phyloP scores from a whole-genome alignment of 2,113 vertebrate species.

The Xenopus borealis region DNA sequence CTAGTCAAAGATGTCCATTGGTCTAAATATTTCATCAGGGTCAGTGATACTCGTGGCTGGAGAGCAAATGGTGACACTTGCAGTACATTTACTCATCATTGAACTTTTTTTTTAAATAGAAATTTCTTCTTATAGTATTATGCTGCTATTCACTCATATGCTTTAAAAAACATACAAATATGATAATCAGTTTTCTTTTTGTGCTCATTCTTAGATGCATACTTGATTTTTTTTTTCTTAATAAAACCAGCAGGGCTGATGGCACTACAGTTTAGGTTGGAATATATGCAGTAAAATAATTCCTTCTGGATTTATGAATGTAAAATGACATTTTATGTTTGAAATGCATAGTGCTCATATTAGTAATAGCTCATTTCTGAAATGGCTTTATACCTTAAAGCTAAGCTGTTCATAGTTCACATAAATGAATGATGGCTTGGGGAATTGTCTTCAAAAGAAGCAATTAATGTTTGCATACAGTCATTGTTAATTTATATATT shows the following conservation, averaged over 20 bases:
- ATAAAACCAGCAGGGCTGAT: neutral
- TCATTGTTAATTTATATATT: conserved; percentile 40
- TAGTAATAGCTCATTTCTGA: conserved; percentile 25
- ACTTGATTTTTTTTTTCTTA: too few species aligned
- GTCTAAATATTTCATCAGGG: too few species aligned
- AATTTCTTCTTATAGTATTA: too few species aligned
- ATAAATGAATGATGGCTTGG: conserved; percentile 42
- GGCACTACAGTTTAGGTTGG: neutral
- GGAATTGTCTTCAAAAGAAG: conserved; percentile 43
- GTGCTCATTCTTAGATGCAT: too few species aligned
- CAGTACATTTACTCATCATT: too few species aligned
- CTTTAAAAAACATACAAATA: too few species aligned
- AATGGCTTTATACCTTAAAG: conserved; percentile 13
- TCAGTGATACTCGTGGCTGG: too few species aligned
- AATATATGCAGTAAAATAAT: conserved; percentile 23
- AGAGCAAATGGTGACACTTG: too few species aligned
- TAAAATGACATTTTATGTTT: conserved; percentile 23
- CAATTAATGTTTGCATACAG: conserved; percentile 39
- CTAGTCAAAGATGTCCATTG: too few species aligned
- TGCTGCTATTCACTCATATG: too few species aligned
- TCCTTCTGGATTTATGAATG: conserved; percentile 15
- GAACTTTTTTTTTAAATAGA: too few species aligned
- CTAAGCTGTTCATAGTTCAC: conserved; percentile 31
- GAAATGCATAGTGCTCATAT: conserved; percentile 18
- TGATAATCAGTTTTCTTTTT: too few species aligned